Evolutionary conservation across 2,888 invertebrate genomes (phyloP), one percentile per base, ranked within the genome.

Genomic region (Eupithecia insigniata): DNA sequence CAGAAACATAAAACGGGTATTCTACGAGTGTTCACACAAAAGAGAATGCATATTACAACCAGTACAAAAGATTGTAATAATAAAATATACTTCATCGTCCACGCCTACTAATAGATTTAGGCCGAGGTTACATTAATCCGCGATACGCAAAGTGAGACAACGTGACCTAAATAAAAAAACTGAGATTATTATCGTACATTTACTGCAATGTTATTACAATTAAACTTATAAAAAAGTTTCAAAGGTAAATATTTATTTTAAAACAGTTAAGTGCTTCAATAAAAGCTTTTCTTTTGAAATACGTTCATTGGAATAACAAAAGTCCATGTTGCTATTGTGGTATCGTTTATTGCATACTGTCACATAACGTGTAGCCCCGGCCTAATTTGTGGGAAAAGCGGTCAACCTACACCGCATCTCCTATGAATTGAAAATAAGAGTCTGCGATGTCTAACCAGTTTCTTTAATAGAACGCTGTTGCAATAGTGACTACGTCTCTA

Each of bases 121-220:
- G 79, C 76, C 80, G 79, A 80, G 80, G 80, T 71, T 79, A 76
- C 77, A 77, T 77, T 78, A 77, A 78, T 78, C 79, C 77, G 78
- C 77, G 77, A 79, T 79, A 79, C 75, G 78, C 76, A 71, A 78
- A 79, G 69, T 79, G 77, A 78, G 77, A 78, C 78, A 77, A 77
- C 74, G 76, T 78, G 79, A 79, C 79, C 79, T 75, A 78, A 79
- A 79, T 79, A 78, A 74, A 64, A 75, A 76, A 71, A 71, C 69
- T 69, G 51, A 55, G 61, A 66, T 64, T 64, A 55, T 61, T 67
- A 73, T 69, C 66, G 28, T 58, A 43, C 10, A 64, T 46, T 34
- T 39, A 36, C 43, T 65, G 46, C 58, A 71, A 46, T 73, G 36
- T 61, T 64, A 36, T 22, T 22, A 36, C n/a, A 64, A 36, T 34